Evolutionary conservation across 2,888 invertebrate genomes (phyloP), one percentile per base, ranked within the genome.

Genomic region (Patella caerulea): DNA sequence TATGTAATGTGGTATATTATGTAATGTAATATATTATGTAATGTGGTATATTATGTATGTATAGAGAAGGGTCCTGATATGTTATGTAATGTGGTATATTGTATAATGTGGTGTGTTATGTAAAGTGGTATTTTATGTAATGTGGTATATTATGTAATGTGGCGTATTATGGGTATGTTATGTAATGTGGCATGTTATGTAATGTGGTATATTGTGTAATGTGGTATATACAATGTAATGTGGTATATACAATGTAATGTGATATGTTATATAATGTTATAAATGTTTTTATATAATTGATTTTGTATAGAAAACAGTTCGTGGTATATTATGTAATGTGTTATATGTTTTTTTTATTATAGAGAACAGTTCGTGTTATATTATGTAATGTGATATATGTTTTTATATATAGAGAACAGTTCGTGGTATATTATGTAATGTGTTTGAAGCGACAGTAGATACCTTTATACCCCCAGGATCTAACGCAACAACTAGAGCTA

Each of bases 301-400:
- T 86, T 76, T 2, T 29, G 14, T 34, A 19, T 54, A 29, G 24
- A 65, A 17, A 65, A 24, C 24, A 5, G 19, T 73, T 17, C 29
- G 69, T 45, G 45, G 45, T 45, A 45, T 45, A 45, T 45, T 45
- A 45, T 9, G 9, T 45, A 45, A 45, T 45, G 45, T 45, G 9
- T 7, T 45, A 45, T 45, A 45, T 45, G 7, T 34, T 34, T 34
- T 9, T 71, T 69, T 9, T 71, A 70, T 15, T 81, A 15, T 81
- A 88, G 88, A 83, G 83, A 81, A 88, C 87, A 3, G 81, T 87
- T 2, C 83, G 88, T 56, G 88, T 88, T 3, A 86, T 89, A 71
- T 74, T 85, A 70, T 88, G 88, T 79, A 85, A 88, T 73, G 85
- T 88, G 14, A 88, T 86, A 75, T 87, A 89, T 76, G 81, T 86